Evolutionary conservation across 2,113 vertebrate genomes (phyloP).

Genomic region (Anser cygnoides): DNA sequence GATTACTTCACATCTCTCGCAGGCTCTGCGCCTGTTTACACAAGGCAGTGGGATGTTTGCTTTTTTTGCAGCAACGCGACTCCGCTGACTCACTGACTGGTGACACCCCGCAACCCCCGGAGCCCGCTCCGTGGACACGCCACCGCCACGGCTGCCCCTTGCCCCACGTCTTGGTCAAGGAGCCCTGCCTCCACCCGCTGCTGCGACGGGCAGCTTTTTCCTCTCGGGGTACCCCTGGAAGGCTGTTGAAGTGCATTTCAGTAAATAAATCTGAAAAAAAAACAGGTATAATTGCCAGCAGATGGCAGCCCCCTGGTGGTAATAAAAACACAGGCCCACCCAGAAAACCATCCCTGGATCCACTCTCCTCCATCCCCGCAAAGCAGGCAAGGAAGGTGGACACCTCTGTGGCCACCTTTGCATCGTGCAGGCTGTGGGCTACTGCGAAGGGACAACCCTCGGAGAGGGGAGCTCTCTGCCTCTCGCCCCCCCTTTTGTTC

Average conservation of each 20-base stretch:
- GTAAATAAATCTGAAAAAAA: neutral
- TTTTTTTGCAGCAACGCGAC: neutral
- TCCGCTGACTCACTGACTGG: neutral
- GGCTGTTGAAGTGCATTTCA: neutral
- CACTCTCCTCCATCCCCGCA: neutral
- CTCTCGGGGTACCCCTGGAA: neutral
- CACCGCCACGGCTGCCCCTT: rapidly evolving
- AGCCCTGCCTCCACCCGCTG: neutral
- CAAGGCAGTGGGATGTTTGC: neutral
- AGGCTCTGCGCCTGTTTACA: neutral
- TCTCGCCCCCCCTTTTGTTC: neutral
- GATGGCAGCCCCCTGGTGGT: neutral
- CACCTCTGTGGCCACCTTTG: too few species aligned
- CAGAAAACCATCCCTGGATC: too few species aligned
- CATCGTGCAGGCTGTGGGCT: neutral
- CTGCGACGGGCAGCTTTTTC: neutral
- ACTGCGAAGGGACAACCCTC: neutral
- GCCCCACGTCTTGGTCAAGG: rapidly evolving
- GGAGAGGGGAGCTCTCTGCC: neutral
- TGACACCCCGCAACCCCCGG: neutral
- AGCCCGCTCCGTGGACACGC: rapidly evolving
- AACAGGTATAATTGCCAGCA: neutral
- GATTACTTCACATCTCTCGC: neutral
- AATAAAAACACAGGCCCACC: neutral
- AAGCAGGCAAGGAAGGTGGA: neutral